Evolutionary conservation across 2,888 invertebrate species (phyloP).

Genomic region (Catocala fraxini): DNA sequence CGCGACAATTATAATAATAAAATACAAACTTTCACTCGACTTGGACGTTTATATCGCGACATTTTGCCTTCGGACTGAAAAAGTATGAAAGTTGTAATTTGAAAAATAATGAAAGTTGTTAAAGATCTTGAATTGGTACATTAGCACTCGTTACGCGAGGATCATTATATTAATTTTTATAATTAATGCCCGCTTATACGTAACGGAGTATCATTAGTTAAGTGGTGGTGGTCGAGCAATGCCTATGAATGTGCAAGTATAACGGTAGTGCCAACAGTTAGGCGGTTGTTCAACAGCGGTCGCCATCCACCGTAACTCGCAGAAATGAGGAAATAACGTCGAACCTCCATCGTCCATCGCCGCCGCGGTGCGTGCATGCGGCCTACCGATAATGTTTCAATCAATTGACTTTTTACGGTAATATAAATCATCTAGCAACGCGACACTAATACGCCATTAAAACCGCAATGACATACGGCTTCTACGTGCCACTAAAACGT

Average conservation of each 20-base stretch:
- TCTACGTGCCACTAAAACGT: conserved; percentile 5
- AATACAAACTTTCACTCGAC: conserved; percentile 67
- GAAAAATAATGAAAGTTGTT: conserved; percentile 12
- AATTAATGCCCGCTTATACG: conserved; percentile 42
- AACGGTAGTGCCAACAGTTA: conserved; percentile 70
- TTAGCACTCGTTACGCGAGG: conserved; percentile 16
- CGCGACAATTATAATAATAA: conserved; percentile 64
- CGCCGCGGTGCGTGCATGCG: conserved; percentile 47
- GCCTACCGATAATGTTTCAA: conserved; percentile 50
- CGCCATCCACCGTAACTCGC: conserved; percentile 61
- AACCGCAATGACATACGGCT: conserved; percentile 11
- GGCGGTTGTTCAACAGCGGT: conserved; percentile 59
- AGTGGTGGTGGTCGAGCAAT: conserved; percentile 27
- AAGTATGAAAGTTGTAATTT: conserved; percentile 30
- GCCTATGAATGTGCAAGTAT: conserved; percentile 52
- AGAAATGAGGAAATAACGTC: conserved; percentile 72
- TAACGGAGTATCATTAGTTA: conserved; percentile 43
- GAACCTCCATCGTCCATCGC: conserved; percentile 40
- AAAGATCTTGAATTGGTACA: conserved; percentile 9
- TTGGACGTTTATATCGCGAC: conserved; percentile 41
- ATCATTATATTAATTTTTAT: conserved; percentile 35
- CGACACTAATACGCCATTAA: conserved; percentile 4
- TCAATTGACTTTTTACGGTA: conserved; percentile 45
- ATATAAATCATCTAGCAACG: conserved; percentile 19
- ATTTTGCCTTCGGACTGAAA: conserved; percentile 25